Conservation (phyloP, 2,113 vertebrate genomes). For the Eulemur macaco region DNA sequence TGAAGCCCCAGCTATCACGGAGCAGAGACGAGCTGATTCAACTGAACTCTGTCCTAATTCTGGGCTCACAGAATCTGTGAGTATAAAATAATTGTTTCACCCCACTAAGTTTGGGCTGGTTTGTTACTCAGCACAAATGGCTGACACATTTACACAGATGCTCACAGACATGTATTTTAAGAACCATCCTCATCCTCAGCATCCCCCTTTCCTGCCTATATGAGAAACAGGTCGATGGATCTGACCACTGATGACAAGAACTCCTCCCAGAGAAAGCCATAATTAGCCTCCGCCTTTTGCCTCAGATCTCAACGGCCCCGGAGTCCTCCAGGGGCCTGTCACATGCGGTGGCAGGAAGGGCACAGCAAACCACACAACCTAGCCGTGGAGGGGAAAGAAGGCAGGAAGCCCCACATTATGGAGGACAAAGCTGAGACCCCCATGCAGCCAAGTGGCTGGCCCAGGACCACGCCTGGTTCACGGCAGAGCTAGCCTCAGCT, state of each 20-base stretch:
- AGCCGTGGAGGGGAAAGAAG: neutral
- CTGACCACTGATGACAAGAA: neutral
- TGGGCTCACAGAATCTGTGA: neutral
- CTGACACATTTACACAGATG: neutral
- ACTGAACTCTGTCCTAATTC: neutral
- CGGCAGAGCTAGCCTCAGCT: neutral
- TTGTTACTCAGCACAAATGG: neutral
- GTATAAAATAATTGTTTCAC: neutral
- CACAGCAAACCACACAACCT: neutral
- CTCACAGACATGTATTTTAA: neutral
- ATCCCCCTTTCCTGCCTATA: neutral
- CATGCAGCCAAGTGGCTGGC: neutral
- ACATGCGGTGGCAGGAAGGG: neutral
- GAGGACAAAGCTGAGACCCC: neutral
- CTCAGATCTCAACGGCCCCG: neutral
- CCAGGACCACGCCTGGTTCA: neutral
- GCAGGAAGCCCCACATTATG: neutral
- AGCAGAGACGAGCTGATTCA: neutral
- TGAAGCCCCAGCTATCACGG: neutral
- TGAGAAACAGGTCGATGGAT: neutral
- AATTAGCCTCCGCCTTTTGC: neutral
- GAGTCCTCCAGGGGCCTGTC: neutral
- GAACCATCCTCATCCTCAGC: neutral
- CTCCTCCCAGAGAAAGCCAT: neutral
- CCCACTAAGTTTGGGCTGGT: neutral